These are phyloP conservation scores for Balanococcus diminutus DNA, from an alignment of 2,888 invertebrate genomes.

Conservation along the genomic window DNA sequence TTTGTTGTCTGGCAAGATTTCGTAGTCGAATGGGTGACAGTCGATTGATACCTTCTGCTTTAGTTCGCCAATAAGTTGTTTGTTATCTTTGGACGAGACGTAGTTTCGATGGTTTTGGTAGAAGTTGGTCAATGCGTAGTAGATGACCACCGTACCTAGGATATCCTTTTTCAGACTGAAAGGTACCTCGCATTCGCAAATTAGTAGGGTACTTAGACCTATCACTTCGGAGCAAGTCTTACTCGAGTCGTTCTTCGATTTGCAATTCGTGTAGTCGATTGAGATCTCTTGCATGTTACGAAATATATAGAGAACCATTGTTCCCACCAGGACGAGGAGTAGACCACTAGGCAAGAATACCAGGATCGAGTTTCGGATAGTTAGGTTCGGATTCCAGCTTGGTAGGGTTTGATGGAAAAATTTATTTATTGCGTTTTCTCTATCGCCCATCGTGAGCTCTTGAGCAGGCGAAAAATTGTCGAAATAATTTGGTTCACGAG, in stretches of 20 bases:
- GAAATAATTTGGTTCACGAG: background rate
- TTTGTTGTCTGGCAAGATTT: constrained; percentile 60
- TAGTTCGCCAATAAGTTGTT: constrained; percentile 84
- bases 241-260: constrained; percentile 61
- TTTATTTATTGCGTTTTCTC: background rate
- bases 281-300: constrained; percentile 70
- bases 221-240: constrained; percentile 73
- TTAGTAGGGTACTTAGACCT: constrained; percentile 62
- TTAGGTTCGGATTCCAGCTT: constrained; percentile 2
- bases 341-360: background rate
- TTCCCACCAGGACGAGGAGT: background rate
- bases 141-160: constrained; percentile 74
- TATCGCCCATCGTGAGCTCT: background rate
- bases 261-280: constrained; percentile 83
- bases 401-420: constrained; percentile 32
- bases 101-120: constrained; percentile 98
- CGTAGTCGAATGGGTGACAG: constrained; percentile 79
- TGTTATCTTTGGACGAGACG: constrained; percentile 92
- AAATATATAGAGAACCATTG: background rate
- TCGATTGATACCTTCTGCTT: constrained; percentile 71
- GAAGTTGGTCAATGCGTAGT: constrained; percentile 95
- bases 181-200: constrained; percentile 71
- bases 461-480: background rate
- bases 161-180: constrained; percentile 75
- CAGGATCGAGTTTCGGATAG: background rate